These are phyloP conservation scores for Calameuta pallipes DNA, from an alignment of 2,888 invertebrate species.

Conservation along the genomic window DNA sequence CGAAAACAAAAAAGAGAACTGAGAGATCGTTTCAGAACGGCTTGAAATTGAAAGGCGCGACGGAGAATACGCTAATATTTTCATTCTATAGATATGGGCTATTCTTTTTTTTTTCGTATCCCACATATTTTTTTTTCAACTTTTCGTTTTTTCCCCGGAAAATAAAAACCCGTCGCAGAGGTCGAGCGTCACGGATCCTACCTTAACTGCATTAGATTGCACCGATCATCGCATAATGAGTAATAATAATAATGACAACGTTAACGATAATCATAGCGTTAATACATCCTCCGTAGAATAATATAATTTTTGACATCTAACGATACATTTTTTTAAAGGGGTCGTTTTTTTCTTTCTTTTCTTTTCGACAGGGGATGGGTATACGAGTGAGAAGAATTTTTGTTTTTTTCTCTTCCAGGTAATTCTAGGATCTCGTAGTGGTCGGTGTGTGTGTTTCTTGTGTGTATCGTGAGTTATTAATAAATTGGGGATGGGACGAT, in stretches of 20 bases:
- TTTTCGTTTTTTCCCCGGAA: not conserved
- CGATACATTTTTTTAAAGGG: conserved; percentile 51
- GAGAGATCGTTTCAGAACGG: not conserved
- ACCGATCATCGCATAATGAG: conserved; percentile 25
- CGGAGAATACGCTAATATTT: not conserved
- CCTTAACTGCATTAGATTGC: conserved; percentile 32
- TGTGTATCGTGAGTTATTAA: conserved; percentile 22
- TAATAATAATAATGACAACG: not conserved
- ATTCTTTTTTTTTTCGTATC: not conserved
- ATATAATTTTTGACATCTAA: conserved; percentile 65
- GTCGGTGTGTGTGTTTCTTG: not conserved
- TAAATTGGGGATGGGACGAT: not conserved
- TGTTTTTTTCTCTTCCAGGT: not conserved
- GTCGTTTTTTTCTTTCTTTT: not conserved
- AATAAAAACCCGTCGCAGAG: conserved; percentile 7
- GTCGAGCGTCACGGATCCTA: conserved; percentile 32
- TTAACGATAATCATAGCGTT: conserved; percentile 10
- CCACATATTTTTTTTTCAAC: not conserved
- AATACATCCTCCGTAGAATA: conserved; percentile 60
- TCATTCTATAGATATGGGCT: not conserved
- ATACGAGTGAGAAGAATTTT: not conserved
- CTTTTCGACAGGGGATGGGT: not conserved
- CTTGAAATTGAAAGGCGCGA: not conserved
- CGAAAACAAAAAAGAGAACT: not conserved
- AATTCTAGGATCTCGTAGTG: not conserved